Evolutionary conservation across 2,797 vertebrate genomes (phyloP).

Genomic region (Eupleurogrammus muticus): DNA sequence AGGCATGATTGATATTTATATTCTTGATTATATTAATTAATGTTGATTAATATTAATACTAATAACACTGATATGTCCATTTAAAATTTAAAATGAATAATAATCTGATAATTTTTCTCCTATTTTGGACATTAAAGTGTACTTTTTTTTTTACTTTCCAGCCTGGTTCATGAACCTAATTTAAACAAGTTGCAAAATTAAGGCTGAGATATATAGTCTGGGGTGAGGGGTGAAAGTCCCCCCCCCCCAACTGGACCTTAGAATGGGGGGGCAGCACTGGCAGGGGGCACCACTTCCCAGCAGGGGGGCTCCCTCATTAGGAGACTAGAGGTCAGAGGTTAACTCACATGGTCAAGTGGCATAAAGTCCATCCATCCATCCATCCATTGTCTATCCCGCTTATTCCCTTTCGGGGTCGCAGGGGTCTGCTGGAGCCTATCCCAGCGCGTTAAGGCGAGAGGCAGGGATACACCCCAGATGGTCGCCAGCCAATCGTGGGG

Average conservation of each 20-base stretch:
- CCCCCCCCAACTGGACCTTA: slow-evolving; percentile 22
- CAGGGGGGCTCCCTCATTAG: slow-evolving; percentile 54
- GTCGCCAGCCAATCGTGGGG: no score
- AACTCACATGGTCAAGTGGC: slow-evolving; percentile 70
- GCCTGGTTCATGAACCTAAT: slow-evolving; percentile 27
- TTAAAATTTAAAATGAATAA: not conserved
- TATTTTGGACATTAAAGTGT: not conserved
- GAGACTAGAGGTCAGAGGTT: slow-evolving; percentile 58
- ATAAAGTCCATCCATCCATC: no score
- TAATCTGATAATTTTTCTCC: not conserved
- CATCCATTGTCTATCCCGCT: no score
- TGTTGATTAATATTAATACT: not conserved
- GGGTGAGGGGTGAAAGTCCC: slow-evolving; percentile 31
- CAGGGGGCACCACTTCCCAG: slow-evolving; percentile 12
- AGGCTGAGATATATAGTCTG: slow-evolving; percentile 7
- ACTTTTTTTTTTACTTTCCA: slow-evolving; percentile 15
- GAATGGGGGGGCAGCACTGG: slow-evolving; percentile 19
- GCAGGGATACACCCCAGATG: no score
- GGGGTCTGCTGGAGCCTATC: no score
- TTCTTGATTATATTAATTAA: no score
- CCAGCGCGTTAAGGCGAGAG: no score
- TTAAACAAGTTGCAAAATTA: slow-evolving; percentile 35
- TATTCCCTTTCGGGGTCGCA: no score
- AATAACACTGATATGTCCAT: no score
- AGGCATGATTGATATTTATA: not conserved